phyloP scores from a whole-genome alignment of 92 coral and sea anemone genomes.

The Porites cylindrica region DNA sequence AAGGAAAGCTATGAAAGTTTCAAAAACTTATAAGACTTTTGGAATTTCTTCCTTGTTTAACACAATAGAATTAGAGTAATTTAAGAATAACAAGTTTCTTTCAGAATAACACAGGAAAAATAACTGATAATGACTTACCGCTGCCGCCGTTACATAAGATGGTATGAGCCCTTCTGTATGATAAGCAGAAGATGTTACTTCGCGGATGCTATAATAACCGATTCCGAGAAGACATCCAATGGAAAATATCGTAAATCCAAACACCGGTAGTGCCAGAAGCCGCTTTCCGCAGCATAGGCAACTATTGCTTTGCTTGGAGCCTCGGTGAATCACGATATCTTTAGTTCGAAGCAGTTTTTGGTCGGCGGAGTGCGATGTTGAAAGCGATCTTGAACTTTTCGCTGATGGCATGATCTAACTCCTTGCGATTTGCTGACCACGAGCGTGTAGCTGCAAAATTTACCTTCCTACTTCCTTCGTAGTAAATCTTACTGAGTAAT shows the following conservation, averaged over 20 bases:
- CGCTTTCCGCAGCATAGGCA: conserved; percentile 79
- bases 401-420: conserved; percentile 36
- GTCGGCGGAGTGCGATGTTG: conserved; percentile 18
- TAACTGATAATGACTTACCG: conserved; percentile 55
- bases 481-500: conserved; percentile 40
- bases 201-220: conserved; percentile 74
- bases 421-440: conserved; percentile 22
- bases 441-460: neutral
- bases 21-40: neutral
- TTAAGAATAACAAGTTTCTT: neutral
- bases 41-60: neutral
- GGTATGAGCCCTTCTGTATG: conserved; percentile 80
- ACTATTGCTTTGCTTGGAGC: neutral
- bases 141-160: conserved; percentile 68
- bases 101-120: neutral
- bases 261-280: conserved; percentile 66
- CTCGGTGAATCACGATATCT: conserved; percentile 42
- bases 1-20: neutral
- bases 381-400: conserved; percentile 16
- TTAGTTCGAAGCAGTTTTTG: conserved; percentile 54
- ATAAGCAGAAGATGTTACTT: conserved; percentile 69
- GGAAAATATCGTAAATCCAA: conserved; percentile 78
- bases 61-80: neutral
- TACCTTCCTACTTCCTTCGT: conserved; percentile 24
- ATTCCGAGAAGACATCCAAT: conserved; percentile 80